phyloP scores from a whole-genome alignment of 2,797 vertebrate species.

The Sylvilagus floridanus region DNA sequence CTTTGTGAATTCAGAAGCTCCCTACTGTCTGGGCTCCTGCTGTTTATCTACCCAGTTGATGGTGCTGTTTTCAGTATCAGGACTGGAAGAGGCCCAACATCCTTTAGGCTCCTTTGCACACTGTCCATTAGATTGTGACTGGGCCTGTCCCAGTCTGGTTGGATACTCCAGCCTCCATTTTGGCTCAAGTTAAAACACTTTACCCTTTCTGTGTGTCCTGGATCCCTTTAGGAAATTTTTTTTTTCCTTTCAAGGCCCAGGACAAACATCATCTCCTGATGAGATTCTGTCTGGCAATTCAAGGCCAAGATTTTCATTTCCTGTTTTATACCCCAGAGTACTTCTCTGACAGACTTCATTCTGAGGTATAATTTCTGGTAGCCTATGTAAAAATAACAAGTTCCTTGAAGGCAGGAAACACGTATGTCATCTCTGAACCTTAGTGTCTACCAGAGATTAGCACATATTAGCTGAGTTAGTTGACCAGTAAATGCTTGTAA shows the following conservation, averaged over 20 bases:
- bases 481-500: not conserved
- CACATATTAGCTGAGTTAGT: not conserved
- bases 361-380: not conserved
- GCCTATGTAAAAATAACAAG: not conserved
- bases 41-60: not conserved
- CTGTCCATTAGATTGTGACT: not conserved
- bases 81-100: not conserved
- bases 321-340: not conserved
- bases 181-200: not conserved
- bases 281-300: not conserved
- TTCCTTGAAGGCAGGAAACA: constrained; percentile 6
- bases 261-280: not conserved
- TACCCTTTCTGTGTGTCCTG: not conserved
- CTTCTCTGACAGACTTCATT: not conserved
- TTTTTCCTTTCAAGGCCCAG: not conserved
- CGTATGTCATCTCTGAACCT: not conserved
- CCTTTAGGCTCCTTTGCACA: not conserved
- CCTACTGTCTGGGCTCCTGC: not conserved
- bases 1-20: not conserved
- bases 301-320: constrained; percentile 5
- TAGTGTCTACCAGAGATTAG: not conserved
- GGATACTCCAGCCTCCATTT: constrained; percentile 22
- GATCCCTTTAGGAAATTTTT: not conserved
- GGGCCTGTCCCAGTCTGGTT: not conserved
- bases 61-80: not conserved